Conservation (phyloP, 2,113 vertebrate species). For the Globicephala melas region DNA sequence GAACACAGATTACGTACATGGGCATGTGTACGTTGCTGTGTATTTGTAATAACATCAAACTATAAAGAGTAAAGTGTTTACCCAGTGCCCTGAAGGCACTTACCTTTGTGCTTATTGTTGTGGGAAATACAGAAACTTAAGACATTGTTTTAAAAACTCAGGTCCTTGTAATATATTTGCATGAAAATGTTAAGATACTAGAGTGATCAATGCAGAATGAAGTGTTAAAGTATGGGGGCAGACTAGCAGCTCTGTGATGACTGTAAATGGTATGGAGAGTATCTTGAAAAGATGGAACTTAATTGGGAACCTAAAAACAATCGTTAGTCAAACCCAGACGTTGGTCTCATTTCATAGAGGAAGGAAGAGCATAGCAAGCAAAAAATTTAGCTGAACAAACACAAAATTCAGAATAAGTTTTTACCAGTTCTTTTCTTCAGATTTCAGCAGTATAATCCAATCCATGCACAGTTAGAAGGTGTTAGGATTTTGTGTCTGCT, state of each 20-base stretch:
- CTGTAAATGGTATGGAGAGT: background rate
- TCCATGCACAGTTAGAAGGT: too few relatives aligned
- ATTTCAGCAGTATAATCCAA: background rate
- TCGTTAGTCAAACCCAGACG: background rate
- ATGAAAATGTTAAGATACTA: background rate
- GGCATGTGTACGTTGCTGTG: background rate
- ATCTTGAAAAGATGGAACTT: background rate
- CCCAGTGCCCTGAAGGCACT: background rate
- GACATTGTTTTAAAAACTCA: background rate
- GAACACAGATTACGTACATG: background rate
- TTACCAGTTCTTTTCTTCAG: background rate
- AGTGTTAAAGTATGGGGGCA: background rate
- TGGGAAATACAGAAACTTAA: conserved; percentile 11
- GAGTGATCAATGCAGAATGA: background rate
- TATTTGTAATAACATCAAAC: background rate
- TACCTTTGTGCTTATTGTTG: background rate
- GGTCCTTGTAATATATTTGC: background rate
- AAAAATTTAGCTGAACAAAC: background rate
- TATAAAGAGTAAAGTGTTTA: background rate
- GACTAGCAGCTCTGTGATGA: background rate
- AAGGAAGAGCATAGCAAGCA: background rate
- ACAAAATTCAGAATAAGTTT: background rate
- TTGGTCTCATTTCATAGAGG: background rate
- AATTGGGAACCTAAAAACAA: background rate
- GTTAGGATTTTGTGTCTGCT: background rate